These are phyloP conservation scores for Catharus minimus DNA, from an alignment of 2,113 vertebrate genomes.

Conservation along the genomic window DNA sequence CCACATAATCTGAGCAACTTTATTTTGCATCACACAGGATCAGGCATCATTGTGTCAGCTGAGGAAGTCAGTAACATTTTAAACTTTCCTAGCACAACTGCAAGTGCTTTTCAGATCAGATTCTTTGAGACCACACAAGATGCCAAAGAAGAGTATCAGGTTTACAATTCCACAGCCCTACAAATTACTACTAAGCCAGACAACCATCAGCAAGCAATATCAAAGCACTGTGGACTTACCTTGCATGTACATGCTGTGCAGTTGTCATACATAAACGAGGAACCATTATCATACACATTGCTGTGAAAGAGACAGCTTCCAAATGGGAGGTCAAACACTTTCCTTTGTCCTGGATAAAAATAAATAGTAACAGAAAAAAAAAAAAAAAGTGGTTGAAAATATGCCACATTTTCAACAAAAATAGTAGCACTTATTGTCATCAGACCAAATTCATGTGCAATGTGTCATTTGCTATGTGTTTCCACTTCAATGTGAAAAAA, in stretches of 20 bases:
- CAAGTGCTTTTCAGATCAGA: neutral
- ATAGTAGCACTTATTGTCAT: slow-evolving; percentile 29
- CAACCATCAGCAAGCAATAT: neutral
- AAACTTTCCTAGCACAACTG: neutral
- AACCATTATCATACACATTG: slow-evolving; percentile 91
- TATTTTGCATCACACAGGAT: neutral
- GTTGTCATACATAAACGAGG: slow-evolving; percentile 87
- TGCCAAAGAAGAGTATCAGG: neutral
- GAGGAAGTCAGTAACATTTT: neutral
- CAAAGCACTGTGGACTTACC: slow-evolving; percentile 68
- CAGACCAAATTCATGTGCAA: slow-evolving; percentile 15
- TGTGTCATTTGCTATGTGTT: slow-evolving; percentile 2
- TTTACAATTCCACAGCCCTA: neutral
- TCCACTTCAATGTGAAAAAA: slow-evolving; percentile 27
- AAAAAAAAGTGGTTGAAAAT: slow-evolving; percentile 26
- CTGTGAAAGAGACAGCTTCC: slow-evolving; percentile 96
- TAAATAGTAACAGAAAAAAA: slow-evolving; percentile 30
- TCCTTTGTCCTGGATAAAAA: slow-evolving; percentile 88
- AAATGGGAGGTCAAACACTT: slow-evolving; percentile 93
- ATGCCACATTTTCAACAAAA: neutral
- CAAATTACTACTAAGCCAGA: neutral
- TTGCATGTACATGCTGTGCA: slow-evolving; percentile 91
- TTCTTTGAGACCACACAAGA: neutral
- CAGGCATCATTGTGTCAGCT: neutral
- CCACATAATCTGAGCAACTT: neutral